phyloP scores from a whole-genome alignment of 2,888 invertebrate species.

The Drosophila prostipennis region DNA sequence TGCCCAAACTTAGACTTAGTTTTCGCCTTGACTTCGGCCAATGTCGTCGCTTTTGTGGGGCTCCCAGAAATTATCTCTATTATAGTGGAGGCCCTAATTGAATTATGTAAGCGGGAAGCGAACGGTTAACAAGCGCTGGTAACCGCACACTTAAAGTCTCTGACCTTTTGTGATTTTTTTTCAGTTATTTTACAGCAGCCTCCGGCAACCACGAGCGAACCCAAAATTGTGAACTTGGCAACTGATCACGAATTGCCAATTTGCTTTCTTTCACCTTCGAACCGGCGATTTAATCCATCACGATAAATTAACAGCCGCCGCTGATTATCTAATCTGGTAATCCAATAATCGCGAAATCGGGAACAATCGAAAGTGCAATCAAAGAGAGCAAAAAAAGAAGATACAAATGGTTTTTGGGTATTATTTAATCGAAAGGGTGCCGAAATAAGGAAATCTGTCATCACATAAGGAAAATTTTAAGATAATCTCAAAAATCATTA shows the following conservation, averaged over 20 bases:
- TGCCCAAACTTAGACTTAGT: constrained; percentile 23
- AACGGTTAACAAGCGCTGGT: constrained; percentile 53
- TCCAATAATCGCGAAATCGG: constrained; percentile 4
- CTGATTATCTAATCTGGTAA: constrained; percentile 61
- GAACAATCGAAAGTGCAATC: constrained; percentile 7
- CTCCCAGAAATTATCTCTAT: constrained; percentile 28
- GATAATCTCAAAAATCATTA: background rate
- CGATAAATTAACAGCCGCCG: constrained; percentile 5
- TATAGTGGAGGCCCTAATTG: constrained; percentile 55
- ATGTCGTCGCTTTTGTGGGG: constrained; percentile 27
- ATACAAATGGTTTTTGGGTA: background rate
- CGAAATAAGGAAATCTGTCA: background rate
- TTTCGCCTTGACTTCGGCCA: constrained; percentile 33
- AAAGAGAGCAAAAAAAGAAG: too few species aligned
- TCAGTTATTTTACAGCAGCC: constrained; percentile 22
- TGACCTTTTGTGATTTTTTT: constrained; percentile 69
- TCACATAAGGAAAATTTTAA: constrained; percentile 1
- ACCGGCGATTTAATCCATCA: constrained; percentile 44
- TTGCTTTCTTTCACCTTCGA: constrained; percentile 55
- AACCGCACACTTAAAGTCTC: constrained; percentile 40
- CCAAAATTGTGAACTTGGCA: constrained; percentile 64
- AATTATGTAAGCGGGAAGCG: constrained; percentile 66
- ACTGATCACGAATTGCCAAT: constrained; percentile 52
- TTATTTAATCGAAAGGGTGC: constrained; percentile 7
- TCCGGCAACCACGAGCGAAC: constrained; percentile 34